Evolutionary conservation across 2,888 invertebrate species (phyloP), one percentile per base, ranked within the genome.

Genomic region (Eulithis prunata): DNA sequence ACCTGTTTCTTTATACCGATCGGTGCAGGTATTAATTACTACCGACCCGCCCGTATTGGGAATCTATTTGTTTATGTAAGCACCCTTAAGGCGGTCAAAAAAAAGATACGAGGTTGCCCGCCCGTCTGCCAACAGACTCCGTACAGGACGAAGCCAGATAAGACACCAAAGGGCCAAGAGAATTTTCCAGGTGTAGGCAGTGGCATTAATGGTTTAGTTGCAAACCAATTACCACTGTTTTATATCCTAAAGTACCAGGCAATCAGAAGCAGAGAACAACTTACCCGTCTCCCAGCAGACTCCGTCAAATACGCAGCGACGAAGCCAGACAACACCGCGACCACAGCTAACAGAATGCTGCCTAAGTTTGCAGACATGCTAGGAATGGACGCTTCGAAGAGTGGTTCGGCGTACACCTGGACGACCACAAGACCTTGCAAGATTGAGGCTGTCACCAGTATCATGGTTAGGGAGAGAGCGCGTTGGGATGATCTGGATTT

Each of bases 381-480:
- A 0, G 90, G 89, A 0, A 88, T 76, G 0, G 87, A 87, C 54
- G 85, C 78, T 0, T 68, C 67, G 66, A 91, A 91, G 43, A 91
- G 64, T 0, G 88, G 88, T 8, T 82, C 84, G 0, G 90, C 90
- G 66, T 88, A 90, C 28, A 90, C 89, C 68, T 89, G 87, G 0
- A 90, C 73, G 0, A 84, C 84, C 0, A 88, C 76, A 0, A 89
- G 62, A 0, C 91, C 91, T 83, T 91, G 89, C 74, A 87, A 88
- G 12, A 86, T 80, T n/a, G 83, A 74, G 0, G 83, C 73, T 0
- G 85, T 83, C 64, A 81, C 77, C 2, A 90, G 68, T 0, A 75
- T 71, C 0, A 87, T 38, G 2, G 72, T 71, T 0, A 88, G 69
- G 2, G 77, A n/a, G 12, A 90, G 69, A 0, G 86, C 86, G 2